Evolutionary conservation across 2,888 invertebrate species (phyloP).

Genomic region (Caenorhabditis auriculariae): DNA sequence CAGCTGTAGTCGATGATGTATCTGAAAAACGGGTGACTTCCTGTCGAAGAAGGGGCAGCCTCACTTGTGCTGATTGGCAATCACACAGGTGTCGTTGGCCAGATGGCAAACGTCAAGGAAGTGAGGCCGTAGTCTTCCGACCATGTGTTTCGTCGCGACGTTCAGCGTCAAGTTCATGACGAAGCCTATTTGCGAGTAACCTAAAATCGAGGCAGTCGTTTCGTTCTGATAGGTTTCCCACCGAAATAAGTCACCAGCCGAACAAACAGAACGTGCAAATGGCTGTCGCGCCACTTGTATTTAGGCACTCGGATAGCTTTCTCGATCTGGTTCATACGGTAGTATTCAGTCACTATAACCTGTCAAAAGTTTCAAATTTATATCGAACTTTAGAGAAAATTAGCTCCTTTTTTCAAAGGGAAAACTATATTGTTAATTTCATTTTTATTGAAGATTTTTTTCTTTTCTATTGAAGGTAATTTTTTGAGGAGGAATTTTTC

Average conservation of each 20-base stretch:
- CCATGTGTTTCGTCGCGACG: constrained; percentile 83
- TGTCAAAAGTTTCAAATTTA: not conserved
- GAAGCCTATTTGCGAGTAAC: constrained; percentile 48
- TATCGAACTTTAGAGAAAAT: not conserved
- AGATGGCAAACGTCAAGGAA: constrained; percentile 86
- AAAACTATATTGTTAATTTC: too few relatives aligned
- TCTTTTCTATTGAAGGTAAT: too few relatives aligned
- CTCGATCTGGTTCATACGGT: constrained; percentile 32
- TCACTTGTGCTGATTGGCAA: constrained; percentile 11
- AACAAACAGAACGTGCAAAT: constrained; percentile 38
- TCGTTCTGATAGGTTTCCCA: too few relatives aligned
- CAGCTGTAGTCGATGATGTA: constrained; percentile 39
- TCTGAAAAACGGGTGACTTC: not conserved
- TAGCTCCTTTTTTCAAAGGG: too few relatives aligned
- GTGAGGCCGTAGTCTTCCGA: constrained; percentile 88
- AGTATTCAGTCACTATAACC: constrained; percentile 32
- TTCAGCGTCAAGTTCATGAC: constrained; percentile 33
- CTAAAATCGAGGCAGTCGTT: constrained; percentile 12
- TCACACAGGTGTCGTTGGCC: constrained; percentile 28
- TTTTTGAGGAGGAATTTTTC: too few relatives aligned
- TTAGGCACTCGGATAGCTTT: constrained; percentile 19
- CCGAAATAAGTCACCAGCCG: constrained; percentile 37
- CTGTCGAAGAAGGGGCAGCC: not conserved
- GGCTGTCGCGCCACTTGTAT: constrained; percentile 38
- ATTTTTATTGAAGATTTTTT: too few relatives aligned